Base-by-base conservation (phyloP, 2,797 vertebrate genomes). In the Eremophila alpestris region DNA sequence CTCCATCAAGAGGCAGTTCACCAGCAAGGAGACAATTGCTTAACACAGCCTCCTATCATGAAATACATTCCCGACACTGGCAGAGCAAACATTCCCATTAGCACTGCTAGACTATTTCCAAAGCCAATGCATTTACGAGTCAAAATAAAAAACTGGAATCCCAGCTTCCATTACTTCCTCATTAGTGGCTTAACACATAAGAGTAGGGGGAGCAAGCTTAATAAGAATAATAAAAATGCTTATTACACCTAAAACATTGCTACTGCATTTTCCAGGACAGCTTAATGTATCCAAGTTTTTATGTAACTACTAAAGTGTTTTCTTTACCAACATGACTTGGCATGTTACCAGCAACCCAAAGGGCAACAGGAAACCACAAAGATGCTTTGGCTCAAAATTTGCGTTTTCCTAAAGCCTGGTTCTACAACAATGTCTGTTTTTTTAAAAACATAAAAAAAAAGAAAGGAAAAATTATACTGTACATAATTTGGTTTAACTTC, bases 291-390 rank as follows among this genome's bases (percentile, higher is more conserved):
- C 69, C 84, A 89, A 27, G 40, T 11, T 38, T 79, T n/a, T 56
- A 83, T 9, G 17, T 46, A 92, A 94, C 52, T 63, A 49, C 63
- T 26, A 0, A 79, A 81, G 38, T 11, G 56, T 91, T 93, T 88
- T 78, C 87, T 80, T 87, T 58, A 92, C 79, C 69, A 63, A 89
- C 14, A 23, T 11, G 9, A 92, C 77, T 49, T 95, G 92, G 94
- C 87, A 60, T 0, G 0, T 49, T 30, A 88, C 73, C 91, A 93
- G 84, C 22, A 91, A 78, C 59, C 58, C 69, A 83, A 86, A 92
- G 76, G 73, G 68, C 87, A 93, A 95, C 67, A 91, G 90, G 91
- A 92, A 96, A 91, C 74, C 78, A 59, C 80, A 86, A 75, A 62
- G 74, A 36, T 65, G 46, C 89, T 85, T 36, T 91, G 68, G 80